A percentile compares a stretch with the other conserved stretches of the same genome.
Evolutionary conservation across 2,113 vertebrate species (phyloP).

Genomic region (Ochotona curzoniae): DNA sequence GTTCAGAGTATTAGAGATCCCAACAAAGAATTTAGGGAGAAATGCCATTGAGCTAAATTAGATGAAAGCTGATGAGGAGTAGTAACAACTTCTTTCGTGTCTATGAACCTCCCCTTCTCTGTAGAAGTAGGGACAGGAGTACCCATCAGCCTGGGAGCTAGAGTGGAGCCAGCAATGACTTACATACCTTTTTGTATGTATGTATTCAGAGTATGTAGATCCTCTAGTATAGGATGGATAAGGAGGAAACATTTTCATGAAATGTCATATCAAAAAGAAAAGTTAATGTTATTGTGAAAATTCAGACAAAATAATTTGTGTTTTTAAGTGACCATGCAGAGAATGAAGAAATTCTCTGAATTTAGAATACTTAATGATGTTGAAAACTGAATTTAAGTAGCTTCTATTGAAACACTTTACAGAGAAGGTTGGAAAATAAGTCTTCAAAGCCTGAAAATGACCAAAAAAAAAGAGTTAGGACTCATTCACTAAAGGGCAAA

Average conservation of each 20-base stretch:
- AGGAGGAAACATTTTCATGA: background rate
- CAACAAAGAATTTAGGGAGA: background rate
- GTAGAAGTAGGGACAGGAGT: background rate
- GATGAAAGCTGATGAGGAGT: background rate
- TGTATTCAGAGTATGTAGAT: background rate
- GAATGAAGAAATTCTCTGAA: background rate
- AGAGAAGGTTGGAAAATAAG: slow-evolving; percentile 5
- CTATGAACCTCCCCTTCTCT: background rate
- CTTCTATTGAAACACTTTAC: background rate
- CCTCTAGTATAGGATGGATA: background rate
- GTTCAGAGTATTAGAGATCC: background rate
- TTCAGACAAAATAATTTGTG: slow-evolving; percentile 5
- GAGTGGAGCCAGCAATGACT: background rate
- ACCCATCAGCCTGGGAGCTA: background rate
- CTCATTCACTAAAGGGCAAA: background rate
- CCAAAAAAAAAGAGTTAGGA: background rate
- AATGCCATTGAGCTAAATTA: background rate
- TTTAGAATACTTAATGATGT: slow-evolving; percentile 23
- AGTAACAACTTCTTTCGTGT: background rate
- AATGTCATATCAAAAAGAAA: background rate
- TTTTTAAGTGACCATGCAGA: slow-evolving; percentile 16
- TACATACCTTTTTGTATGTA: background rate
- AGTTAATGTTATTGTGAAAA: slow-evolving; percentile 1
- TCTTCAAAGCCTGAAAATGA: slow-evolving; percentile 4
- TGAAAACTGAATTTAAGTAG: background rate